Conservation (phyloP, 2,113 vertebrate species). For the Physeter macrocephalus region DNA sequence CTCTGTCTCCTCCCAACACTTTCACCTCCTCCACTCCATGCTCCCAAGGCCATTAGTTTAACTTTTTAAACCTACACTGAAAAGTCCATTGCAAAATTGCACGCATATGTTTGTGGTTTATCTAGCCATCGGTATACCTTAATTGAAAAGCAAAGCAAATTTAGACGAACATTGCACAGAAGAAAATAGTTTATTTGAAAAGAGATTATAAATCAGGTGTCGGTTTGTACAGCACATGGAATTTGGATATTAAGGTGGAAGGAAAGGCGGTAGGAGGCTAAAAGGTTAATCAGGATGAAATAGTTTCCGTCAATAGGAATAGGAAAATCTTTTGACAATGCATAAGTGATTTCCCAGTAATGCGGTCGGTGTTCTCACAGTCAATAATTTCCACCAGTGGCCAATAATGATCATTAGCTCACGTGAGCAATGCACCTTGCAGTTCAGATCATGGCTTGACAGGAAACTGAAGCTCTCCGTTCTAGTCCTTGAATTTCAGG, state of each 20-base stretch:
- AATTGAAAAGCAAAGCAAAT: not conserved
- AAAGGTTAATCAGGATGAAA: slow-evolving; percentile 23
- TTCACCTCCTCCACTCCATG: not conserved
- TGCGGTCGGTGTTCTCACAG: slow-evolving; percentile 19
- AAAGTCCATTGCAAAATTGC: not conserved
- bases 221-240: not conserved
- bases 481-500: slow-evolving; percentile 20
- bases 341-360: slow-evolving; percentile 51
- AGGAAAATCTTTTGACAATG: slow-evolving; percentile 36
- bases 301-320: not conserved
- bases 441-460: not conserved
- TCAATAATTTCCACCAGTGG: slow-evolving; percentile 54
- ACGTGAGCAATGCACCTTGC: not conserved
- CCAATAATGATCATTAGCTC: slow-evolving; percentile 55
- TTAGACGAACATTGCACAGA: not conserved
- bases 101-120: not conserved
- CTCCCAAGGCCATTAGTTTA: not conserved
- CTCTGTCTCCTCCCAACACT: not conserved
- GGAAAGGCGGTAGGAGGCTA: not conserved
- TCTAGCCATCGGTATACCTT: not conserved
- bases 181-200: not conserved
- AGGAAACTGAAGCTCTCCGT: not conserved
- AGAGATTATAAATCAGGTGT: not conserved
- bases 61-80: not conserved
- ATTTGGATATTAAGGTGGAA: not conserved